Percentiles rank a stretch among this genome's conserved stretches.
phyloP scores from a whole-genome alignment of 2,113 vertebrate genomes.

The Genyomyrus donnyi region DNA sequence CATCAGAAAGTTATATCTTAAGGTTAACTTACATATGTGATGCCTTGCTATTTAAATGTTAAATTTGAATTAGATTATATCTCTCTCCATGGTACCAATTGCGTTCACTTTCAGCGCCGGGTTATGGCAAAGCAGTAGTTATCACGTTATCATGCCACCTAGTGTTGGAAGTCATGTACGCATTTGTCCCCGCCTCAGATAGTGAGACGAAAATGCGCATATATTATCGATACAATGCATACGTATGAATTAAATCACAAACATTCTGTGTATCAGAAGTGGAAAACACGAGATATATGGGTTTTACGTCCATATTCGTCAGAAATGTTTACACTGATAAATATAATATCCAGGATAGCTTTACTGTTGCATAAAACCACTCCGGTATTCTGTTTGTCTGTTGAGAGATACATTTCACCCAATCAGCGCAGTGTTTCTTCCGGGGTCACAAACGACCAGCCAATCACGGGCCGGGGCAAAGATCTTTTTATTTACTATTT shows the following conservation, averaged over 20 bases:
- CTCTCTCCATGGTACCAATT: neutral
- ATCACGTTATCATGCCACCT: neutral
- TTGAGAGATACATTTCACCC: neutral
- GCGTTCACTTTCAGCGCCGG: neutral
- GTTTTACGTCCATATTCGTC: neutral
- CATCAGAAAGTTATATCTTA: neutral
- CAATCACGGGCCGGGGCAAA: neutral
- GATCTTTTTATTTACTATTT: neutral
- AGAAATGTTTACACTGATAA: neutral
- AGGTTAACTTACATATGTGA: neutral
- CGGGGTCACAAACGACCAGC: neutral
- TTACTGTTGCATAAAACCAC: neutral
- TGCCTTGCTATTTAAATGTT: neutral
- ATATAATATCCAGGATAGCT: neutral
- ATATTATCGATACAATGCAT: neutral
- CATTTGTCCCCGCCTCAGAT: neutral
- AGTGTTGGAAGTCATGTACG: neutral
- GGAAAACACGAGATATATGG: neutral
- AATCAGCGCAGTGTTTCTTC: neutral
- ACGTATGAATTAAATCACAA: neutral
- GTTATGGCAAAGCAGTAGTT: neutral
- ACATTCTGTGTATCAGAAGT: neutral
- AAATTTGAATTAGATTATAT: neutral
- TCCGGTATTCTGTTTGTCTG: neutral
- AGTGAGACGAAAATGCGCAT: neutral